A percentile compares a stretch with the other conserved stretches of the same genome.
Evolutionary conservation across 1,140 invertebrate species (phyloP).

Genomic region (Drosophila simulans): DNA sequence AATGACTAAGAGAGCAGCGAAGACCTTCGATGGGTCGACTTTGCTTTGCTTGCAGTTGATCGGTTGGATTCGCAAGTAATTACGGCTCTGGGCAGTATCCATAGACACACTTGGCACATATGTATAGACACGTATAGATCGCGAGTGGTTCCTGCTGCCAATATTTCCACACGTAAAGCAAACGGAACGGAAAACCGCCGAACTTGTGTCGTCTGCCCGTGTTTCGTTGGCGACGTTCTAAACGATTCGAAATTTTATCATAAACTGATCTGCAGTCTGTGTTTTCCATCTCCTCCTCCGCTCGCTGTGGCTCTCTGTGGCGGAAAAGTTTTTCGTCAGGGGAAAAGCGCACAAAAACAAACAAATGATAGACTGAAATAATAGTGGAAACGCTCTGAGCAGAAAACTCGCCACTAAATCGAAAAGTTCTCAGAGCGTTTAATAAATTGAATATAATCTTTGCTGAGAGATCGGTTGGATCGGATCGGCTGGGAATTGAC

Average conservation of each 20-base stretch:
- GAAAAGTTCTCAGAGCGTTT: slow-evolving; percentile 48
- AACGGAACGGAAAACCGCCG: slow-evolving; percentile 27
- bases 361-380: slow-evolving; percentile 53
- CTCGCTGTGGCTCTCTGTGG: slow-evolving; percentile 30
- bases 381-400: slow-evolving; percentile 25
- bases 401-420: slow-evolving; percentile 42
- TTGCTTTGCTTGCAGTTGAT: slow-evolving; percentile 37
- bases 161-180: slow-evolving; percentile 26
- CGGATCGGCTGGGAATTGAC: slow-evolving; percentile 66
- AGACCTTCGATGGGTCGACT: slow-evolving; percentile 56
- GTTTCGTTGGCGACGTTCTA: slow-evolving; percentile 69
- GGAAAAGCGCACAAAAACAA: slow-evolving; percentile 61
- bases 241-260: slow-evolving; percentile 84
- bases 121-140: slow-evolving; percentile 35
- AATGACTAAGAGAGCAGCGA: slow-evolving; percentile 57
- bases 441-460: slow-evolving; percentile 52
- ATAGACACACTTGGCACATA: slow-evolving; percentile 24
- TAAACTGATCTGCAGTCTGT: slow-evolving; percentile 75
- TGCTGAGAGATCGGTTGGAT: slow-evolving; percentile 33
- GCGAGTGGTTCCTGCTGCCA: slow-evolving; percentile 20
- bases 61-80: slow-evolving; percentile 19
- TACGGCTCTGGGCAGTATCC: slow-evolving; percentile 13
- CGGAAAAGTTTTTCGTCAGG: slow-evolving; percentile 61
- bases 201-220: slow-evolving; percentile 58
- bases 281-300: slow-evolving; percentile 50